Conservation (phyloP, 2,113 vertebrate genomes). For the Platysteira castanea region DNA sequence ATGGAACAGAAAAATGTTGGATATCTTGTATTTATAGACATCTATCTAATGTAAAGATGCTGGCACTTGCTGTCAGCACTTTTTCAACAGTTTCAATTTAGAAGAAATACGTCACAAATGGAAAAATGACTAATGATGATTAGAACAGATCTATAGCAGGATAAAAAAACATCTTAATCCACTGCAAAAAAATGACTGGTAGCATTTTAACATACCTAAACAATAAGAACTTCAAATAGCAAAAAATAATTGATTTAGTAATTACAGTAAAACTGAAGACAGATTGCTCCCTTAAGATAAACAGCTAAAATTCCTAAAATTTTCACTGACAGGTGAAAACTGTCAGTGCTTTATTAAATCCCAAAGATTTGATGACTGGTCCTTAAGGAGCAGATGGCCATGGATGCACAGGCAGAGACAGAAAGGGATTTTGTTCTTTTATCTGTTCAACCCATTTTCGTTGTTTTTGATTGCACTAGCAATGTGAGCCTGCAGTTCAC, state of each 20-base stretch:
- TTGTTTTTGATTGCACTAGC: background rate
- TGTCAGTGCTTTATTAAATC: background rate
- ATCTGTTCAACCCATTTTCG: background rate
- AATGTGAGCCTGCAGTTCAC: background rate
- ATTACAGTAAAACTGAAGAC: background rate
- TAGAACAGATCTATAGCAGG: background rate
- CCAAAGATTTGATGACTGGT: background rate
- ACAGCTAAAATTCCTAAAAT: background rate
- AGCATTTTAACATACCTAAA: background rate
- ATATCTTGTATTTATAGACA: background rate
- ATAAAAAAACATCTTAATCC: background rate
- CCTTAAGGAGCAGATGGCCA: constrained; percentile 19
- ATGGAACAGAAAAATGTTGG: background rate
- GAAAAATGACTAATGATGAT: background rate
- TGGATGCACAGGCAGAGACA: background rate
- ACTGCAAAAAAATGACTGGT: background rate
- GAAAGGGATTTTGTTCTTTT: constrained; percentile 29
- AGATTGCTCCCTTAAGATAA: background rate
- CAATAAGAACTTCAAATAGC: background rate
- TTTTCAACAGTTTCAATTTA: background rate
- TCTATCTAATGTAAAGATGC: background rate
- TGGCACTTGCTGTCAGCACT: background rate
- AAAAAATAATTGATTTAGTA: background rate
- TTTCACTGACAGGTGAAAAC: background rate
- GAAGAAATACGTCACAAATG: background rate